A percentile compares a stretch with the other conserved stretches of the same genome.
phyloP scores from a whole-genome alignment of 2,113 vertebrate species.

The Strigops habroptila region DNA sequence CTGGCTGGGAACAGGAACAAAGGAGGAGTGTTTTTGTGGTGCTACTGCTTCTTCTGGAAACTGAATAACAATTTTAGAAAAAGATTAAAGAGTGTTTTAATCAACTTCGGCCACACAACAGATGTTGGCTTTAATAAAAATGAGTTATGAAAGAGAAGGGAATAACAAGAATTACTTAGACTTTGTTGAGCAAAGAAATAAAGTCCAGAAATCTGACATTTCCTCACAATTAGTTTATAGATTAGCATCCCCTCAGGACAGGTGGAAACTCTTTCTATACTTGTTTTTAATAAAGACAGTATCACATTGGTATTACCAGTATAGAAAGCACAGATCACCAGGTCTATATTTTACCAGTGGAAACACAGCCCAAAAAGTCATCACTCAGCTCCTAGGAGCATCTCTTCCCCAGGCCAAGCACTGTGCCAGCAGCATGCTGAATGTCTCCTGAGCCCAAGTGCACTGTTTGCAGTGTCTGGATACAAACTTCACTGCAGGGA shows the following conservation, averaged over 20 bases:
- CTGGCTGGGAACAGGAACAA: not conserved
- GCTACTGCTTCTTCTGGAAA: not conserved
- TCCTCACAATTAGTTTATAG: not conserved
- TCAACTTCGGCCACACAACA: not conserved
- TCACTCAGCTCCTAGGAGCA: not conserved
- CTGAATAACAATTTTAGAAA: not conserved
- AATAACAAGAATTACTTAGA: not conserved
- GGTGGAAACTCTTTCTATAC: not conserved
- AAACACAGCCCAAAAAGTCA: not conserved
- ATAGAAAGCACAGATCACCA: not conserved
- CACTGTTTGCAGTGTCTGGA: not conserved
- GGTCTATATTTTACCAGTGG: not conserved
- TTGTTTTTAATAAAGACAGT: not conserved
- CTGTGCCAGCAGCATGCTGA: not conserved
- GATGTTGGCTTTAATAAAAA: not conserved
- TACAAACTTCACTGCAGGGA: not conserved
- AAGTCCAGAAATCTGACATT: not conserved
- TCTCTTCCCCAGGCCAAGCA: not conserved
- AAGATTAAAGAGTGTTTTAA: not conserved
- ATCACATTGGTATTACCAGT: not conserved
- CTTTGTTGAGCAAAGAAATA: not conserved
- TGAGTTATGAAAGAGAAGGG: not conserved
- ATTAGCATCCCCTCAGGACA: not conserved
- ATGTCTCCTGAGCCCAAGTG: not conserved
- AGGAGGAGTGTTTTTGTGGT: not conserved